Percentiles rank a stretch among this genome's conserved stretches.
Conservation (phyloP, 2,888 invertebrate species). For the Helleia helle region DNA sequence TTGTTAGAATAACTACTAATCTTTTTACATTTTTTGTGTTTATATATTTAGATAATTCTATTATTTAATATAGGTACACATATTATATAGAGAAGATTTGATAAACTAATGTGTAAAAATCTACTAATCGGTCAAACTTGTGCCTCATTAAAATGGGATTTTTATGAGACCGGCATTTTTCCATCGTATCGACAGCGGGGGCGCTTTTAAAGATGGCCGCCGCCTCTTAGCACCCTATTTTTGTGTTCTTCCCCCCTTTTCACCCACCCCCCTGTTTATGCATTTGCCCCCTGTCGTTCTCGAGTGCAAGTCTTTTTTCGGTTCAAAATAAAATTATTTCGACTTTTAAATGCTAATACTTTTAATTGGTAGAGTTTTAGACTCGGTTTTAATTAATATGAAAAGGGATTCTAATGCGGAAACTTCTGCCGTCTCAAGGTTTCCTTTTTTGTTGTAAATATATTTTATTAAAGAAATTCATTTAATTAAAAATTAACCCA, state of each 20-base stretch:
- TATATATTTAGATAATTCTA: no score
- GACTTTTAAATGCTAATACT: slow-evolving; percentile 25
- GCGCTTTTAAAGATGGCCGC: slow-evolving; percentile 51
- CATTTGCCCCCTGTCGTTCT: slow-evolving; percentile 36
- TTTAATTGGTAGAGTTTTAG: slow-evolving; percentile 29
- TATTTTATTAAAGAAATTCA: slow-evolving; percentile 2
- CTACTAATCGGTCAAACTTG: slow-evolving; percentile 9
- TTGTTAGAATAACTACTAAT: no score
- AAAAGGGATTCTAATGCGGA: slow-evolving; percentile 15
- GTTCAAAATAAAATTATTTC: slow-evolving; percentile 27
- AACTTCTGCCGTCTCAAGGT: neutral
- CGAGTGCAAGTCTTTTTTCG: slow-evolving; percentile 36
- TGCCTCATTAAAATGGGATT: slow-evolving; percentile 15
- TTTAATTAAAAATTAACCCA: no score
- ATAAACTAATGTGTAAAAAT: no score
- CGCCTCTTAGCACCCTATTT: slow-evolving; percentile 62
- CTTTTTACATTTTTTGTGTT: no score
- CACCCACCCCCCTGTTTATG: slow-evolving; percentile 34
- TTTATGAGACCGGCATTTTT: slow-evolving; percentile 29
- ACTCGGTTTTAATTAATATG: slow-evolving; percentile 21
- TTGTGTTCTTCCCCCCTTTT: slow-evolving; percentile 58
- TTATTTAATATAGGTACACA: no score
- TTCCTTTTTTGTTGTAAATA: neutral
- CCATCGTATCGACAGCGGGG: slow-evolving; percentile 40
- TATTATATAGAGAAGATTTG: no score